Evolutionary conservation across 2,797 vertebrate genomes (phyloP).

Genomic region (Anas flavirostris): DNA sequence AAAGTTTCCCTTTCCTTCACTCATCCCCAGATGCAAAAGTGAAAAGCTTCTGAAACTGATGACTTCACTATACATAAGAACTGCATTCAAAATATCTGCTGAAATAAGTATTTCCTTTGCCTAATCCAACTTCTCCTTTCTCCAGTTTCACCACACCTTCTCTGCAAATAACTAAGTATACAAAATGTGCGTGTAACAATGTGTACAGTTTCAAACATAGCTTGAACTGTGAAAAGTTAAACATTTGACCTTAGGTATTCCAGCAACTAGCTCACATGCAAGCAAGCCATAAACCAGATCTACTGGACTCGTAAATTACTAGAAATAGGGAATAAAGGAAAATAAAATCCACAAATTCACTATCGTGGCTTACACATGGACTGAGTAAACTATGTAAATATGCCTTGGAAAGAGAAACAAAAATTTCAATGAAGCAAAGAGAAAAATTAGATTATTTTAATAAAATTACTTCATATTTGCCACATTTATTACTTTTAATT

Average conservation of each 20-base stretch:
- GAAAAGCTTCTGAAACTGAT: not conserved
- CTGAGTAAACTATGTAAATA: not conserved
- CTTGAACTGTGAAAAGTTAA: conserved; percentile 4
- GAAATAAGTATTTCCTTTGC: conserved; percentile 25
- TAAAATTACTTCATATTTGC: not conserved
- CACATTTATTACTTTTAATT: not conserved
- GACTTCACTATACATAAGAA: not conserved
- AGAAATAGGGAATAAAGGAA: not conserved
- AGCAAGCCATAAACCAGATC: not conserved
- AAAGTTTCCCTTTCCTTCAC: not conserved
- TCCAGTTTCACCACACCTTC: conserved; percentile 37
- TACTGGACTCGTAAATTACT: not conserved
- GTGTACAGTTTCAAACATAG: not conserved
- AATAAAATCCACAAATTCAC: not conserved
- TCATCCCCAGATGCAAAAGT: not conserved
- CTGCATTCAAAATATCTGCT: not conserved
- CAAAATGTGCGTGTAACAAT: not conserved
- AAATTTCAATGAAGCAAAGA: not conserved
- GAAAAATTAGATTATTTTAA: not conserved
- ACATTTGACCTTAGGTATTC: not conserved
- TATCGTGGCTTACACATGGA: not conserved
- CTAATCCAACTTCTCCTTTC: conserved; percentile 17
- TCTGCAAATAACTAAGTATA: conserved; percentile 15
- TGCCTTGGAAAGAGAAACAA: not conserved
- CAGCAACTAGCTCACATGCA: accelerated